These are phyloP conservation scores for Neotragus pygmaeus DNA, from an alignment of 2,113 vertebrate genomes.

Conservation along the genomic window DNA sequence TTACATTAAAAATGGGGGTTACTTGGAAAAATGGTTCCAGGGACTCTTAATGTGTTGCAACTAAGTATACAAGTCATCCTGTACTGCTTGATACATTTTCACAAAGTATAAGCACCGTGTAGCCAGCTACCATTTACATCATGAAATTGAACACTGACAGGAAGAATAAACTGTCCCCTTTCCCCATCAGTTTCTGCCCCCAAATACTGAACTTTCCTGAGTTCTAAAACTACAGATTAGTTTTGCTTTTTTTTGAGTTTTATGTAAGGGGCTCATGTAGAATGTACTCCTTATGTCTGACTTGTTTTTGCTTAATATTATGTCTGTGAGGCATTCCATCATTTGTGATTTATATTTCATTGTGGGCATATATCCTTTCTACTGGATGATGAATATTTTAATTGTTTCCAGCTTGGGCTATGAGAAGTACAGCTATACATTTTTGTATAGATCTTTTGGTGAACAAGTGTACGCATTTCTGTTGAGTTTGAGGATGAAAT, in stretches of 20 bases:
- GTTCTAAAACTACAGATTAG: background rate
- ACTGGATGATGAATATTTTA: background rate
- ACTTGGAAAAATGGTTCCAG: background rate
- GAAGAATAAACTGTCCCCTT: background rate
- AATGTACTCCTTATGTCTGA: background rate
- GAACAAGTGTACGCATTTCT: background rate
- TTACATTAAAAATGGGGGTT: background rate
- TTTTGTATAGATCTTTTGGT: background rate
- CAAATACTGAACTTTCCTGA: background rate
- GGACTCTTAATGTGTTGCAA: background rate
- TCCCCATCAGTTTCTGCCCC: background rate
- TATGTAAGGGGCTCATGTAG: background rate
- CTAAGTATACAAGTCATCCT: background rate
- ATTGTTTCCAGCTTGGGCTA: background rate
- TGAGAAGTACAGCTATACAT: background rate
- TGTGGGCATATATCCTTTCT: background rate
- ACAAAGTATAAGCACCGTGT: background rate
- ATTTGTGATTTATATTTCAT: background rate
- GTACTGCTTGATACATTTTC: background rate
- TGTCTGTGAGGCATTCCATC: background rate
- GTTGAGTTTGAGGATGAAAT: background rate
- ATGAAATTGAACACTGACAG: background rate
- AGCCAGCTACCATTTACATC: background rate
- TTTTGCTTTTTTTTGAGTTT: background rate
- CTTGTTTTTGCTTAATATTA: background rate